Evolutionary conservation across 2,797 vertebrate species (phyloP).

Genomic region (Ispidina lecontei): DNA sequence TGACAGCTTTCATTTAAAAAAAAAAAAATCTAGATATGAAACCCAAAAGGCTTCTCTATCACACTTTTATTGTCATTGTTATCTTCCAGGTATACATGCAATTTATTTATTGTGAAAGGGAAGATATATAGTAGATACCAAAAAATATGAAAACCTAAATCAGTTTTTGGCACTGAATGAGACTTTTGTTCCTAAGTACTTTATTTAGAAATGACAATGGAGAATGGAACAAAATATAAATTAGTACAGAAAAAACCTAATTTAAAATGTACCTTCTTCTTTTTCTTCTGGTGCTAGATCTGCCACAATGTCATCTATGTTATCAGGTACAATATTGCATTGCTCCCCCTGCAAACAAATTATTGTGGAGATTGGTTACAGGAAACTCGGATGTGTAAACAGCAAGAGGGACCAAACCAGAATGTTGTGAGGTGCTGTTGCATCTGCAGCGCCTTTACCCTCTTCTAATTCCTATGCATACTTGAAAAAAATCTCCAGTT

Average conservation of each 20-base stretch:
- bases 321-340: constrained; percentile 97
- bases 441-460: neutral
- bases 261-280: constrained; percentile 89
- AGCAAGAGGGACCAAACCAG: neutral
- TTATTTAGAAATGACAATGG: neutral
- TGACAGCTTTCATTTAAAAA: neutral
- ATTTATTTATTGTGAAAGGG: neutral
- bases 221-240: constrained; percentile 29
- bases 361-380: neutral
- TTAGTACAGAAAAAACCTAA: neutral
- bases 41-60: neutral
- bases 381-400: neutral
- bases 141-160: constrained; percentile 11
- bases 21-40: neutral
- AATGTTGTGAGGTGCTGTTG: neutral
- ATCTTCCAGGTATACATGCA: neutral
- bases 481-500: neutral
- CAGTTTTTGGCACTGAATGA: neutral
- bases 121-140: neutral
- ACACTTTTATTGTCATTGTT: neutral
- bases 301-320: constrained; percentile 96
- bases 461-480: neutral
- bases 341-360: constrained; percentile 90
- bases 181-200: constrained; percentile 12
- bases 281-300: constrained; percentile 97